These are phyloP conservation scores for Mamestra brassicae DNA, from an alignment of 2,888 invertebrate genomes.

Conservation along the genomic window DNA sequence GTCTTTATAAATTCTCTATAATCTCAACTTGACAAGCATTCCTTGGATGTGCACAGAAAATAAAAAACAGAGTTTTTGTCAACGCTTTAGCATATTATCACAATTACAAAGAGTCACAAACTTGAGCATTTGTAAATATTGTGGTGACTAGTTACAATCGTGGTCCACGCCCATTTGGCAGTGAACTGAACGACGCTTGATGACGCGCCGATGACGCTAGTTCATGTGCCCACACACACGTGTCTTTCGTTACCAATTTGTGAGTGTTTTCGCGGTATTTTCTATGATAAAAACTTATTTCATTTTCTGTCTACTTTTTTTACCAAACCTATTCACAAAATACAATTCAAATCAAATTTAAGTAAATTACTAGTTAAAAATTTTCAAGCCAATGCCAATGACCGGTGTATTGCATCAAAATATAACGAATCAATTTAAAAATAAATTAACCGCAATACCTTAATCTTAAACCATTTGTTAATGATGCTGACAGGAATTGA, in stretches of 20 bases:
- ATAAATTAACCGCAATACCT: constrained; percentile 13
- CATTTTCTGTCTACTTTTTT: too few species aligned
- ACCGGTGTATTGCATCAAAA: neutral
- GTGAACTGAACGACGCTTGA: constrained; percentile 34
- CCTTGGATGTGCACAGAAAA: constrained; percentile 1
- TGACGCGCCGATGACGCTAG: constrained; percentile 55
- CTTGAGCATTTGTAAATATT: constrained; percentile 47
- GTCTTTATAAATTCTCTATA: constrained; percentile 30
- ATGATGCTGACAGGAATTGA: constrained; percentile 23
- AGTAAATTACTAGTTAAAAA: neutral
- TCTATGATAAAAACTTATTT: neutral
- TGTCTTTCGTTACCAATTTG: constrained; percentile 37
- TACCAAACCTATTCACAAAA: too few species aligned
- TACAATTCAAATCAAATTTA: neutral
- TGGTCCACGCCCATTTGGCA: constrained; percentile 57
- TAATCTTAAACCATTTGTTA: constrained; percentile 35
- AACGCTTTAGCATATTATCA: neutral
- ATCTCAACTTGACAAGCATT: constrained; percentile 43
- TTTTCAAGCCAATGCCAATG: constrained; percentile 5
- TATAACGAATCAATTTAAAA: constrained; percentile 12
- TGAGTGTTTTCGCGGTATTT: constrained; percentile 39
- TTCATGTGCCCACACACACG: constrained; percentile 45
- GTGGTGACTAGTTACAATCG: constrained; percentile 21
- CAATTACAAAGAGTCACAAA: constrained; percentile 22
- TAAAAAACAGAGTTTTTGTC: constrained; percentile 7